Evolutionary conservation across 2,797 vertebrate genomes (phyloP), one percentile per base, ranked within the genome.

Genomic region (Onychomys leucogaster): DNA sequence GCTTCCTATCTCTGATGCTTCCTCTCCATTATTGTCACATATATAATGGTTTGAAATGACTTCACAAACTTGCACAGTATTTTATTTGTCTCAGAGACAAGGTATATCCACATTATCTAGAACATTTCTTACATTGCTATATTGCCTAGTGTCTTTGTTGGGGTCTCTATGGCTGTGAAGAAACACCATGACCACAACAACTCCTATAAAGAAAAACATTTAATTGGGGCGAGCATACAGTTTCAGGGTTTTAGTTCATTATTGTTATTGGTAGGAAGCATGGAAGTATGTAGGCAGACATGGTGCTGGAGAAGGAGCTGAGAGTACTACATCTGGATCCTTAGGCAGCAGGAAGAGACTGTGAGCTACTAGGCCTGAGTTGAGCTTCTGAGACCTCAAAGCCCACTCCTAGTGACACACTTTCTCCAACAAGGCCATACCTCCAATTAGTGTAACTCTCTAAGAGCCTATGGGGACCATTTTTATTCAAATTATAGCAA

Each of bases 31-130:
- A 9, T 43, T 88, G 63, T 65, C 46, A 67, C 34, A 65, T 23
- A 43, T 55, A 12, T 34, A 67, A 75, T 32, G 1, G 52, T 77
- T 67, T 75, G 43, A 73, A 61, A 83, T 65, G 14, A 13, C 6
- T 32, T 69, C 14, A 63, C 69, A 57, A 34, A 63, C 83, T 96
- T 59, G 8, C 2, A 11, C 46, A 9, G 3, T 13, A 55, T 84
- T 91, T 83, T 86, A 34, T 86, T 88, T 90, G 29, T 87, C 93
- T 92, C 55, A 71, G 86, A 23, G 41, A 52, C 29, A 29, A 25
- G 32, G 32, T 19, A 41, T 87, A 91, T 90, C 52, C 37, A 92
- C 16, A 29, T 86, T 73, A 41, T 91, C 52, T 55, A 27, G 23
- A 90, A 69, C 71, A 81, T 61, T 73, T 89, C 55, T 83, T 14